phyloP scores from a whole-genome alignment of 2,888 invertebrate genomes.

The Thelaira solivaga region DNA sequence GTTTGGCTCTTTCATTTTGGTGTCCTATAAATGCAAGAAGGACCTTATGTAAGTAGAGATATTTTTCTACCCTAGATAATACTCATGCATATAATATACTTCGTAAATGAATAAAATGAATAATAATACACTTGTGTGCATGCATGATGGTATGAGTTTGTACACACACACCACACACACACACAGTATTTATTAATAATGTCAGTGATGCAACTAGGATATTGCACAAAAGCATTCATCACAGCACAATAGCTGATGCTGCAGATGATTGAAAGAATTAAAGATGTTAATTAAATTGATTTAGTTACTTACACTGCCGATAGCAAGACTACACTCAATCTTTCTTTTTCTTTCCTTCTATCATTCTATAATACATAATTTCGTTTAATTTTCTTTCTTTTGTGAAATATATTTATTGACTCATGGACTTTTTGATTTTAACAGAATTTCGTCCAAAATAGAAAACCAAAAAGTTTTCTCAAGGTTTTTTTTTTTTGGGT shows the following conservation, averaged over 20 bases:
- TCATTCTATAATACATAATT: too few species aligned
- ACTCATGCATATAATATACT: too few species aligned
- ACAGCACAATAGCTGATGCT: neutral
- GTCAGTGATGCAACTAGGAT: slow-evolving; percentile 28
- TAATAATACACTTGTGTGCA: neutral
- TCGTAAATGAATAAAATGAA: too few species aligned
- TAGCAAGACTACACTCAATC: neutral
- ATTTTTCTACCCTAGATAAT: slow-evolving; percentile 40
- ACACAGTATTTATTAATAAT: slow-evolving; percentile 11
- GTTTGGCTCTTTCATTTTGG: slow-evolving; percentile 14
- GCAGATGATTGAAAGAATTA: slow-evolving; percentile 8
- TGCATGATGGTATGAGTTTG: too few species aligned
- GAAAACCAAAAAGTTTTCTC: too few species aligned
- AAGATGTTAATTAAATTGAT: neutral
- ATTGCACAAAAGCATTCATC: slow-evolving; percentile 7
- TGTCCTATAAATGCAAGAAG: slow-evolving; percentile 55
- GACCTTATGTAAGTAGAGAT: slow-evolving; percentile 50
- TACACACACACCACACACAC: neutral
- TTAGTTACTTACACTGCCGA: neutral
- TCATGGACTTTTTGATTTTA: too few species aligned
- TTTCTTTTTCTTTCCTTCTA: neutral
- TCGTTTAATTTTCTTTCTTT: too few species aligned
- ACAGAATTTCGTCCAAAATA: too few species aligned
- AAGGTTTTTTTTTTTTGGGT: too few species aligned
- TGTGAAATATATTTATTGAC: too few species aligned